Evolutionary conservation across 2,113 vertebrate species (phyloP), one percentile per base, ranked within the genome.

Genomic region (Xenopus borealis): DNA sequence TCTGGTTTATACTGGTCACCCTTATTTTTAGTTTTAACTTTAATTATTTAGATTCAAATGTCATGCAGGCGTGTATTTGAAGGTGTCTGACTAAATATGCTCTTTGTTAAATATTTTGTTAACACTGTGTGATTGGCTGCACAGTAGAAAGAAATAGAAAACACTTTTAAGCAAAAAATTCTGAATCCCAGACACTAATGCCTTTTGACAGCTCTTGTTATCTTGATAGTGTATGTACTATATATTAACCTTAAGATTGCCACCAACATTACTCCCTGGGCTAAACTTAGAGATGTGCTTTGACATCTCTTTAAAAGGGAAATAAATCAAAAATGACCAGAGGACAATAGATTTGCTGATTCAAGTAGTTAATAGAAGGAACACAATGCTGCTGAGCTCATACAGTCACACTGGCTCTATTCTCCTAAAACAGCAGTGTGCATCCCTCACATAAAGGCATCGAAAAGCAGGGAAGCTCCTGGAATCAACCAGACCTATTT

Each of bases 401-500:
- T 52, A 0, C 4, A 4, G 58, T 65, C 53, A 3, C 18, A 66
- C 6, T 0, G 46, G n/a, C 72, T 69, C 63, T 66, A 45, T 33
- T 45, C 23, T 5, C 44, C 16, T 23, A 45, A 19, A 45, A 57
- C 44, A 67, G 66, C 72, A 47, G 78, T 67, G 68, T 53, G 65
- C 59, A 18, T 33, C 55, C 20, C 66, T 63, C 44, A n/a, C 18
- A 20, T 79, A 73, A 68, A 47, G 74, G 79, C 83, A 81, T 40
- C 52, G 61, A 79, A 81, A 67, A 69, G 59, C 57, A 33, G 70
- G 62, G 58, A 46, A 80, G 74, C 78, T 1, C 50, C 73, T 78
- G 19, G 53, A 78, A 55, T 79, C 1, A 27, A 78, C 79, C 79
- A 80, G 79, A 78, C 69, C 75, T 70, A 72, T 68, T n/a, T 80